Evolutionary conservation across 2,113 vertebrate species (phyloP).

Genomic region (Bettongia penicillata): DNA sequence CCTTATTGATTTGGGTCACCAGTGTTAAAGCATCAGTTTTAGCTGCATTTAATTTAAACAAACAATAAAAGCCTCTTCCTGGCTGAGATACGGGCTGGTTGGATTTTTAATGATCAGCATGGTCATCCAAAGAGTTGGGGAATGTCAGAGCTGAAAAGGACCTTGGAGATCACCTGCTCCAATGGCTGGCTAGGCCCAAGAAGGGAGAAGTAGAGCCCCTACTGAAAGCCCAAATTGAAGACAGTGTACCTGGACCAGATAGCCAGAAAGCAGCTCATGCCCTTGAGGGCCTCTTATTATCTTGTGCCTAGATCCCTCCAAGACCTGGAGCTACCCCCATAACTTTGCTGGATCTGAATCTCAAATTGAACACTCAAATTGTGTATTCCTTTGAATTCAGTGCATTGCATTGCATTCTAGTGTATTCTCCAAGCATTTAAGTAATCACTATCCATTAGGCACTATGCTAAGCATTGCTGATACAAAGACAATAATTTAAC

Average conservation of each 20-base stretch:
- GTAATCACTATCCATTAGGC: background rate
- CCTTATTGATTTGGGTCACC: slow-evolving; percentile 42
- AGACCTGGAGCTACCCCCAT: background rate
- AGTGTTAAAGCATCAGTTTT: slow-evolving; percentile 36
- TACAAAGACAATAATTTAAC: background rate
- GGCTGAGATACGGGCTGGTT: background rate
- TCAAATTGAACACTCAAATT: too few species aligned
- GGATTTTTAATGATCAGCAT: slow-evolving; percentile 27
- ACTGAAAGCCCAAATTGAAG: background rate
- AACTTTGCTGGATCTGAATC: background rate
- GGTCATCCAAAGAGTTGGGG: background rate
- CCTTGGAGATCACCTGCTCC: background rate
- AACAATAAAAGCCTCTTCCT: slow-evolving; percentile 46
- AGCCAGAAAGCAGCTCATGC: background rate
- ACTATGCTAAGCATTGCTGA: background rate
- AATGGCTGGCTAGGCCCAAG: background rate
- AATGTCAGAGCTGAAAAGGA: background rate
- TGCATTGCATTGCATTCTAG: background rate
- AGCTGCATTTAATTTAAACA: slow-evolving; percentile 64
- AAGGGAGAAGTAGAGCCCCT: background rate
- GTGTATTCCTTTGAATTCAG: background rate
- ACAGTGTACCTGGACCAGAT: background rate
- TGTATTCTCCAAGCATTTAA: background rate
- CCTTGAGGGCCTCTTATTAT: background rate
- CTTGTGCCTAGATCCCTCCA: background rate